A percentile compares a stretch with the other conserved stretches of the same genome.
phyloP scores from a whole-genome alignment of 2,113 vertebrate species.

The Buteo buteo region DNA sequence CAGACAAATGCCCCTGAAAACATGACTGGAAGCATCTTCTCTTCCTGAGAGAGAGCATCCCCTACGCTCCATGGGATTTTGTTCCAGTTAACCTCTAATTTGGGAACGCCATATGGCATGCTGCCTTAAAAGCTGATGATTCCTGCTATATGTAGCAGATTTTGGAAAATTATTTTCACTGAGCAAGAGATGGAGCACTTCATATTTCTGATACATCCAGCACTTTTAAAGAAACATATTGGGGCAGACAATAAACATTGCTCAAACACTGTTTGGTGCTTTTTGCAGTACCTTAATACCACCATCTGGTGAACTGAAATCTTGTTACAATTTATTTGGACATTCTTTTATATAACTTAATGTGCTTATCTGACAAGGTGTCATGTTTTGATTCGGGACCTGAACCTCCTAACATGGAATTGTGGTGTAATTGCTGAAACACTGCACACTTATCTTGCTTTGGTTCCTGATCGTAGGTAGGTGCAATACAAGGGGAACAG shows the following conservation, averaged over 20 bases:
- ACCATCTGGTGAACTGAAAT: constrained; percentile 28
- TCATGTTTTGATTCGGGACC: not conserved
- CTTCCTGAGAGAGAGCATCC: not conserved
- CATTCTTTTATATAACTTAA: not conserved
- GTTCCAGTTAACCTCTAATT: not conserved
- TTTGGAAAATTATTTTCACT: not conserved
- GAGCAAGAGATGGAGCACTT: not conserved
- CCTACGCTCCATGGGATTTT: not conserved
- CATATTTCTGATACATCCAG: not conserved
- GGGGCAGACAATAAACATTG: not conserved
- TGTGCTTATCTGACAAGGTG: not conserved
- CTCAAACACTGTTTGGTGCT: not conserved
- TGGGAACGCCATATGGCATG: not conserved
- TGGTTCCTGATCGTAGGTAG: not conserved
- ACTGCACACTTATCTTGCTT: rapidly evolving
- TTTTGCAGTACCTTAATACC: constrained; percentile 25
- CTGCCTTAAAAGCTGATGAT: not conserved
- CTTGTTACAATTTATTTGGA: not conserved
- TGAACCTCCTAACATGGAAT: not conserved
- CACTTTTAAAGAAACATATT: not conserved
- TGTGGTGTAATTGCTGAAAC: not conserved
- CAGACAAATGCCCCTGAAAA: not conserved
- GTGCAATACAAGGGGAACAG: not conserved
- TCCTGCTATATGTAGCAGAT: not conserved
- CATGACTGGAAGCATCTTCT: not conserved